phyloP scores from a whole-genome alignment of 2,797 vertebrate genomes.

The Apodemus agrarius region DNA sequence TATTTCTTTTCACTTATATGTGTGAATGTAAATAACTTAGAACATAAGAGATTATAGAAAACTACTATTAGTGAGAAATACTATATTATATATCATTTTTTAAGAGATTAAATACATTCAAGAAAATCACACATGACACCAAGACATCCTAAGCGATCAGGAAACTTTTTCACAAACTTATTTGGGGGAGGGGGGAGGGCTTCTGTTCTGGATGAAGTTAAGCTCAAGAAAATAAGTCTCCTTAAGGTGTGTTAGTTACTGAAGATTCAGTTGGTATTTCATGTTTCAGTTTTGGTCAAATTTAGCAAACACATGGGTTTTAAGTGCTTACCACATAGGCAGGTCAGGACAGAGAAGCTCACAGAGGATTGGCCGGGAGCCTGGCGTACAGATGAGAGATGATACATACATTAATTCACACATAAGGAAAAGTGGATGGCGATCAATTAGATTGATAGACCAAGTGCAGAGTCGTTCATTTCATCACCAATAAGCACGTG shows the following conservation, averaged over 20 bases:
- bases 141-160: neutral
- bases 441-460: neutral
- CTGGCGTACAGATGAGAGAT: neutral
- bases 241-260: slow-evolving; percentile 2
- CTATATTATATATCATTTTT: neutral
- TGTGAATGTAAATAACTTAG: neutral
- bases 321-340: neutral
- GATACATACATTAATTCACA: neutral
- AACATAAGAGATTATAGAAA: neutral
- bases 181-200: neutral
- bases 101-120: slow-evolving; percentile 4
- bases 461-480: neutral
- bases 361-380: neutral
- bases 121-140: slow-evolving; percentile 29
- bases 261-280: slow-evolving; percentile 6
- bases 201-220: neutral
- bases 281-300: neutral
- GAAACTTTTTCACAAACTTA: neutral
- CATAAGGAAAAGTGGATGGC: neutral
- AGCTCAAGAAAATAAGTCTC: neutral
- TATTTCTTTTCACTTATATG: neutral
- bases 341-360: neutral
- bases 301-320: slow-evolving; percentile 5
- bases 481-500: neutral
- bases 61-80: neutral